Percentiles rank a stretch among this genome's conserved stretches.
phyloP scores from a whole-genome alignment of 2,888 invertebrate genomes.

The Chrysotoxum bicinctum region DNA sequence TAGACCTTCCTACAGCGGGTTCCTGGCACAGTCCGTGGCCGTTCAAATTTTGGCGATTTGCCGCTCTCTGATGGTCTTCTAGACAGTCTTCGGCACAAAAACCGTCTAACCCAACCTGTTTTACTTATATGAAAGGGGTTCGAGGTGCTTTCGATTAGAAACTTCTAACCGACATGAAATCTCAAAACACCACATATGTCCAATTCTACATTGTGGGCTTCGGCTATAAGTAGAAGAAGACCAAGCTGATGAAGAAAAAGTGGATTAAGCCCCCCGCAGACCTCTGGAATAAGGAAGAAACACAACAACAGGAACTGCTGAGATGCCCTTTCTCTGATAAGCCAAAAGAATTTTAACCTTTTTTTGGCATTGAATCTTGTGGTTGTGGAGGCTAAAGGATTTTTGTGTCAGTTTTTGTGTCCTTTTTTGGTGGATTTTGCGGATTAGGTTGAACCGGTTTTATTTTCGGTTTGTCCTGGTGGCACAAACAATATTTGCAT shows the following conservation, averaged over 20 bases:
- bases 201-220: background rate
- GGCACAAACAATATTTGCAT: slow-evolving; percentile 61
- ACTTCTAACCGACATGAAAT: slow-evolving; percentile 64
- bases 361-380: slow-evolving; percentile 53
- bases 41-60: slow-evolving; percentile 59
- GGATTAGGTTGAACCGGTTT: slow-evolving; percentile 60
- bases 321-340: slow-evolving; percentile 73
- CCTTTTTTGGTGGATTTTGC: slow-evolving; percentile 59
- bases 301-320: slow-evolving; percentile 60
- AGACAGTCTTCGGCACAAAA: slow-evolving; percentile 49
- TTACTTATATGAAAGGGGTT: background rate
- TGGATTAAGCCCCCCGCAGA: background rate
- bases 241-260: slow-evolving; percentile 13
- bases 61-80: slow-evolving; percentile 35
- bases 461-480: slow-evolving; percentile 36
- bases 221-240: background rate
- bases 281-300: slow-evolving; percentile 2
- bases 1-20: slow-evolving; percentile 48
- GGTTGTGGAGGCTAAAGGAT: slow-evolving; percentile 45
- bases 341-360: slow-evolving; percentile 61
- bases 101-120: background rate
- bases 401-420: slow-evolving; percentile 61
- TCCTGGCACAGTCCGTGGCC: slow-evolving; percentile 37
- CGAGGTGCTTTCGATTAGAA: slow-evolving; percentile 38
- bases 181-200: slow-evolving; percentile 43